phyloP scores from a whole-genome alignment of 2,797 vertebrate species.

The Schizopygopsis pylzovi region DNA sequence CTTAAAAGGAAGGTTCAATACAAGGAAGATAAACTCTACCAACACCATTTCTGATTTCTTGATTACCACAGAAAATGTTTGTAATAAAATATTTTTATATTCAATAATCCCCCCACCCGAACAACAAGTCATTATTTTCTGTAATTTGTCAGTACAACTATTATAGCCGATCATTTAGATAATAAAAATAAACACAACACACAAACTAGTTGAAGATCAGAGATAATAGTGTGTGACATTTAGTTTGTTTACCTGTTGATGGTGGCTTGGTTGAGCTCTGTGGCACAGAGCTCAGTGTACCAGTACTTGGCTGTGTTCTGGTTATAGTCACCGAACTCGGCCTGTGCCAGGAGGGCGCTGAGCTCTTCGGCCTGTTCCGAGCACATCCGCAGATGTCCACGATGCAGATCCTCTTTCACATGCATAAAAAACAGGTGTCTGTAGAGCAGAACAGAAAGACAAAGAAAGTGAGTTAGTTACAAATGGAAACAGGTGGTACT shows the following conservation, averaged over 20 bases:
- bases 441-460: slow-evolving; percentile 20
- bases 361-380: slow-evolving; percentile 92
- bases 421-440: slow-evolving; percentile 97
- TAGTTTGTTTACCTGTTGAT: slow-evolving; percentile 83
- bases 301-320: slow-evolving; percentile 97
- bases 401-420: slow-evolving; percentile 93
- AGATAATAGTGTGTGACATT: neutral
- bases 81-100: neutral
- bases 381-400: slow-evolving; percentile 91
- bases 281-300: slow-evolving; percentile 88
- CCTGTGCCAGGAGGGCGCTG: slow-evolving; percentile 91
- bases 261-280: slow-evolving; percentile 82
- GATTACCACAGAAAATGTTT: neutral
- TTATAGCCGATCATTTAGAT: no score
- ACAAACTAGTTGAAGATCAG: neutral
- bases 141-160: no score
- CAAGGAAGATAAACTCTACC: neutral
- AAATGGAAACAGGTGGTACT: slow-evolving; percentile 10
- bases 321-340: slow-evolving; percentile 96
- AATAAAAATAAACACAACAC: neutral
- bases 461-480: slow-evolving; percentile 12
- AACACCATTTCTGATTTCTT: neutral
- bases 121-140: no score
- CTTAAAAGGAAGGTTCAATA: neutral
- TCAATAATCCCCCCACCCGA: no score